Percentiles rank a stretch among this genome's conserved stretches.
Conservation (phyloP, 2,797 vertebrate genomes). For the Sciaenops ocellatus region DNA sequence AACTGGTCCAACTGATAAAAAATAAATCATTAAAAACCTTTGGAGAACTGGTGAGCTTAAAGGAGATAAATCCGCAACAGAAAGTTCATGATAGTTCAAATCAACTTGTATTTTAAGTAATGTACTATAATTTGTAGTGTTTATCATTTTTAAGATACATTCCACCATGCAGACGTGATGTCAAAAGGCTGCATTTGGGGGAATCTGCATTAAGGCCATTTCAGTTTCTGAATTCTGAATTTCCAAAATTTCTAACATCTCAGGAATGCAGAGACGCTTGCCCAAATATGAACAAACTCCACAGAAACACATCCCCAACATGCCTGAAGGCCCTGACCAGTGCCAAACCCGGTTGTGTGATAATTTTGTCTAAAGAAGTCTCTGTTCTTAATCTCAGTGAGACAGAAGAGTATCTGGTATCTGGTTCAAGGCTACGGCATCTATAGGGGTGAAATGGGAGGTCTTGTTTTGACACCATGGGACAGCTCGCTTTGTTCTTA, state of each 20-base stretch:
- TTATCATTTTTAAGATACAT: background rate
- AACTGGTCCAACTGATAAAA: background rate
- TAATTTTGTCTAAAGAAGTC: conserved; percentile 77
- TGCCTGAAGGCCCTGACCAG: conserved; percentile 22
- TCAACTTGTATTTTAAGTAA: too few species aligned
- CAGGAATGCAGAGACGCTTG: conserved; percentile 10
- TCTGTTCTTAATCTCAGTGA: conserved; percentile 66
- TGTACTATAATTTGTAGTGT: background rate
- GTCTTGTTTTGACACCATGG: conserved; percentile 81
- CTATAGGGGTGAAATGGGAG: conserved; percentile 73
- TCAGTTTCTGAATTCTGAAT: background rate
- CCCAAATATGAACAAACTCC: conserved; percentile 21
- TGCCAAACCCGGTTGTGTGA: conserved; percentile 47
- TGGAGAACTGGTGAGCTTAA: background rate
- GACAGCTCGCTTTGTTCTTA: conserved; percentile 80
- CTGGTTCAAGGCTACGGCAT: conserved; percentile 56
- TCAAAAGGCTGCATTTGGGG: background rate
- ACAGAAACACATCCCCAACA: conserved; percentile 4
- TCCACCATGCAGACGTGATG: too few species aligned
- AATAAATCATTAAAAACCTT: background rate
- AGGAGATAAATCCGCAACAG: background rate
- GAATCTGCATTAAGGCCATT: background rate
- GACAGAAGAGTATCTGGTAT: conserved; percentile 63
- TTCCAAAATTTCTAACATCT: background rate
- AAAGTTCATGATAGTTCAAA: background rate